Percentiles rank a stretch among this genome's conserved stretches.
phyloP scores from a whole-genome alignment of 2,113 vertebrate genomes.

The Gopherus flavomarginatus region DNA sequence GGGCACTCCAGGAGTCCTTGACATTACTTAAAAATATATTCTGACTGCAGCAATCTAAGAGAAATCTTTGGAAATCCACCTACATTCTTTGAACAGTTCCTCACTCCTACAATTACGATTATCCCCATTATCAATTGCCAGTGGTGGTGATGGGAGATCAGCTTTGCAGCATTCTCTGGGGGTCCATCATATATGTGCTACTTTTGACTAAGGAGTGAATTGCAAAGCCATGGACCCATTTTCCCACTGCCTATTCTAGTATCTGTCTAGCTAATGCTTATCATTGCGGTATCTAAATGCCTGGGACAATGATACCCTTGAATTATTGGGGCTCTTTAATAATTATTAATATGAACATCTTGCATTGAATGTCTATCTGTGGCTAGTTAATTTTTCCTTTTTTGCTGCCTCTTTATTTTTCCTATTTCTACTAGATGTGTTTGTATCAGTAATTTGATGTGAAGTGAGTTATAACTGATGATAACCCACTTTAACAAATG shows the following conservation, averaged over 20 bases:
- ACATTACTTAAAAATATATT: background rate
- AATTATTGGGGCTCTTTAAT: background rate
- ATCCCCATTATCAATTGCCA: background rate
- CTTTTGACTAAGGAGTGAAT: background rate
- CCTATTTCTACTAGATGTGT: background rate
- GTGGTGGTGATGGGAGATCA: background rate
- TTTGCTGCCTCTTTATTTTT: background rate
- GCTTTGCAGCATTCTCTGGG: background rate
- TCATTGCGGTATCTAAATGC: background rate
- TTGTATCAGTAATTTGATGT: background rate
- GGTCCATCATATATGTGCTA: background rate
- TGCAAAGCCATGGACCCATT: background rate
- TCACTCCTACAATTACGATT: background rate
- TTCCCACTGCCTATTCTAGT: fast-evolving
- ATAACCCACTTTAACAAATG: background rate
- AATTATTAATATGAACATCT: background rate
- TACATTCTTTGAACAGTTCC: background rate
- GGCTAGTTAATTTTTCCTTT: background rate
- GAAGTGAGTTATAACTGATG: background rate
- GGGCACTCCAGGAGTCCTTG: background rate
- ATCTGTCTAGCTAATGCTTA: background rate
- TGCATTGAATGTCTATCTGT: background rate
- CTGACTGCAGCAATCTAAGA: background rate
- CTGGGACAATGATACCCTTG: background rate
- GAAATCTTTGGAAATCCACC: background rate